Evolutionary conservation across 2,113 vertebrate genomes (phyloP), one percentile per base, ranked within the genome.

Genomic region (Glaucidium brasilianum): DNA sequence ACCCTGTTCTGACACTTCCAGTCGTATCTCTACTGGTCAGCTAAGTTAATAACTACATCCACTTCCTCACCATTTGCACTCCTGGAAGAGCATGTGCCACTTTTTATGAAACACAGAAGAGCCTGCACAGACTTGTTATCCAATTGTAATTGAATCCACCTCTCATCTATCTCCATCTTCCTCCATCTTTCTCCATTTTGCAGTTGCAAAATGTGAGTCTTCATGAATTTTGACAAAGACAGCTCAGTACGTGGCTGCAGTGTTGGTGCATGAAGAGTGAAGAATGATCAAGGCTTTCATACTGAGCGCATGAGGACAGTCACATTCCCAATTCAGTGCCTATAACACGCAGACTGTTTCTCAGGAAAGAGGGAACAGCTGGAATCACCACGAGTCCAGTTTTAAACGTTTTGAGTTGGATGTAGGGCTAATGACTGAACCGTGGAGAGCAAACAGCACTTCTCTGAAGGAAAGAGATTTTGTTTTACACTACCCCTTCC

Each of bases 161-260:
- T 69, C 17, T 12, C 22, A 3, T 7, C 23, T 37, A 1, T 12
- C 53, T 64, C 41, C 21, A 14, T 2, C 11, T 74, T 12, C 39
- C 13, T 39, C 34, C 39, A 37, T 13, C 35, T 58, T 19, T 11
- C 11, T 72, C 37, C 71, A 45, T 18, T 52, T n/a, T 77, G 18
- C 29, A 35, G 26, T 0, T 75, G 22, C 7, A 55, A 55, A 67
- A 35, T 12, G 11, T 17, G 8, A 66, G 8, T 41, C 5, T 53
- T 34, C 59, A 9, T 5, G 25, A 43, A 21, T 20, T 8, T n/a
- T 1, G 1, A 23, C 12, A 14, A 25, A 18, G 37, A 5, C 0
- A 37, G 15, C 21, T 63, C 13, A 34, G 1, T 6, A 5, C 0
- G 0, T 55, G 59, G 9, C 20, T 81, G 32, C 9, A 11, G 29